Percentiles rank a stretch among this genome's conserved stretches.
phyloP scores from a whole-genome alignment of 1,140 invertebrate genomes.

The Orchestia grillus region DNA sequence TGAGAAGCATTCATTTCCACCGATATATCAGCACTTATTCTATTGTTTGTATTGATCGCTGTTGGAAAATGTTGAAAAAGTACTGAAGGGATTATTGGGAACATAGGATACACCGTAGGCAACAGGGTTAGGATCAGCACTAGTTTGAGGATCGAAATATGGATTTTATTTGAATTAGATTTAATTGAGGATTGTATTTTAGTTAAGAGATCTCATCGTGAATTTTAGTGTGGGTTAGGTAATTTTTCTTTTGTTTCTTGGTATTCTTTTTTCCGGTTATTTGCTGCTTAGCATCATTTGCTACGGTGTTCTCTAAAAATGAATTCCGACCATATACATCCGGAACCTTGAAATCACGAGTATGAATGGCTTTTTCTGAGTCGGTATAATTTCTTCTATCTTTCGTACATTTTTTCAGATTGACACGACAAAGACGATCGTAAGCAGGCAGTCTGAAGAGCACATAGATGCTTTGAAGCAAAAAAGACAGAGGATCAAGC shows the following conservation, averaged over 20 bases:
- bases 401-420: slow-evolving; percentile 57
- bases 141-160: not conserved
- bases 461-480: slow-evolving; percentile 66
- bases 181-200: no score
- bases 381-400: not conserved
- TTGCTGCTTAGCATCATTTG: not conserved
- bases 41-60: no score
- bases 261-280: not conserved
- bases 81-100: no score
- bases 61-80: no score
- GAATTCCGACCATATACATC: not conserved
- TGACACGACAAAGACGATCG: slow-evolving; percentile 63
- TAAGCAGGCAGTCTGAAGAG: slow-evolving; percentile 65
- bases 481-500: slow-evolving; percentile 67
- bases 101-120: no score
- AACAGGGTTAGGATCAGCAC: no score
- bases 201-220: no score
- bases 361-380: not conserved
- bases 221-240: no score
- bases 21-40: no score
- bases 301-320: not conserved
- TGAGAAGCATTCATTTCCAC: no score
- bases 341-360: not conserved
- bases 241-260: not conserved
- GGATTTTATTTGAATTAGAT: not conserved